Conservation (phyloP, 2,113 vertebrate species). For the Rhodinocichla rosea region DNA sequence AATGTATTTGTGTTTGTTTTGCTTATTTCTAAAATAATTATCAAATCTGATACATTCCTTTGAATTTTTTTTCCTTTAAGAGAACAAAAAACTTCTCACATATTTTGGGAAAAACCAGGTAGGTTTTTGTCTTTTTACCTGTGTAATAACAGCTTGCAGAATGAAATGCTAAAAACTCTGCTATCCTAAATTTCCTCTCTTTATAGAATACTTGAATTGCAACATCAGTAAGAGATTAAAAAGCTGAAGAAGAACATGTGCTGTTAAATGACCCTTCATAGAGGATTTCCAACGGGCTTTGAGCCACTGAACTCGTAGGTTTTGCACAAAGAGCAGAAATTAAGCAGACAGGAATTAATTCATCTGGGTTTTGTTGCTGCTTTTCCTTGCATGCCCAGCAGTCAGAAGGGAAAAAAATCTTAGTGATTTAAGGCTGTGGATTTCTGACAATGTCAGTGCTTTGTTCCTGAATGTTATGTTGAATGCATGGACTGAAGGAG, state of each 20-base stretch:
- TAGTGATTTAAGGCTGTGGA: neutral
- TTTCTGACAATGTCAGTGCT: neutral
- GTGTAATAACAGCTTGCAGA: neutral
- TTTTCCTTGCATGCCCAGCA: neutral
- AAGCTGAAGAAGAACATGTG: neutral
- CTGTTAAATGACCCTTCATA: neutral
- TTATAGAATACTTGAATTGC: neutral
- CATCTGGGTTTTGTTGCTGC: neutral
- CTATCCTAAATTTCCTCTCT: neutral
- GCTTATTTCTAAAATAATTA: neutral
- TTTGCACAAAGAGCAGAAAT: neutral
- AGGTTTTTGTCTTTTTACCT: neutral
- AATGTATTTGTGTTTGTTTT: neutral
- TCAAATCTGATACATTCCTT: neutral
- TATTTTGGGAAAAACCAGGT: neutral
- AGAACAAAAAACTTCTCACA: neutral
- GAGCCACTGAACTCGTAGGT: neutral
- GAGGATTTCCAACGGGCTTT: neutral
- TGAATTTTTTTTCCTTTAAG: neutral
- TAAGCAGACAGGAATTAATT: neutral
- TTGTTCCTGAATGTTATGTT: neutral
- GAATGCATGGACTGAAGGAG: neutral
- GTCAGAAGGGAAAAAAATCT: neutral
- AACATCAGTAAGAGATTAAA: neutral
- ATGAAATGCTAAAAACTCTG: neutral